A percentile compares a stretch with the other conserved stretches of the same genome.
These are phyloP conservation scores for Gambusia holbrooki DNA, from an alignment of 2,113 vertebrate genomes.

Conservation along the genomic window DNA sequence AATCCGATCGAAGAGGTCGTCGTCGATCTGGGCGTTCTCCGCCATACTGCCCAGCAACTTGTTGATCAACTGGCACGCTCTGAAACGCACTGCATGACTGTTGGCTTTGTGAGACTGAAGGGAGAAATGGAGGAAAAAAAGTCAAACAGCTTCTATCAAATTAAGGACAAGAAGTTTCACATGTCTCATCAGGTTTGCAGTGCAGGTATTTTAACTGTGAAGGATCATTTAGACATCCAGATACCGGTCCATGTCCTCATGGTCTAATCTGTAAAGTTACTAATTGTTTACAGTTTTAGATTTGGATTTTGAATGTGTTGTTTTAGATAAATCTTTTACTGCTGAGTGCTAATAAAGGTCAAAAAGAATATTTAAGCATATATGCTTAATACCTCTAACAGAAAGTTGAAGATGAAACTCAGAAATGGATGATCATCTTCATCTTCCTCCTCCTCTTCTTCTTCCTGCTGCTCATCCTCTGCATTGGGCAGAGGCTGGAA, in stretches of 20 bases:
- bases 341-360: background rate
- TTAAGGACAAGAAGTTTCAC: background rate
- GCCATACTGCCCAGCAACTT: slow-evolving; percentile 92
- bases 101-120: slow-evolving; percentile 87
- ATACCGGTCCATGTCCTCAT: background rate
- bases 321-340: too few species aligned
- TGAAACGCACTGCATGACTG: slow-evolving; percentile 91
- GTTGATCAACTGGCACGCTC: slow-evolving; percentile 92
- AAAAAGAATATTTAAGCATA: background rate
- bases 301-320: too few species aligned
- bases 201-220: background rate
- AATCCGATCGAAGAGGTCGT: slow-evolving; percentile 91
- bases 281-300: too few species aligned
- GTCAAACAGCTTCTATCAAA: background rate
- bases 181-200: too few species aligned
- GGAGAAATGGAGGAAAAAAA: background rate
- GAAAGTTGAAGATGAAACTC: slow-evolving; percentile 89
- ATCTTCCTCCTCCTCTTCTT: slow-evolving; percentile 62
- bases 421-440: slow-evolving; percentile 85
- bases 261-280: background rate
- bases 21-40: slow-evolving; percentile 94
- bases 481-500: slow-evolving; percentile 79
- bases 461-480: slow-evolving; percentile 70
- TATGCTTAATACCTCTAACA: slow-evolving; percentile 86
- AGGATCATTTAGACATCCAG: background rate